Percentiles rank a stretch among this genome's conserved stretches.
Conservation (phyloP, 2,113 vertebrate genomes). For the Bufo gargarizans region DNA sequence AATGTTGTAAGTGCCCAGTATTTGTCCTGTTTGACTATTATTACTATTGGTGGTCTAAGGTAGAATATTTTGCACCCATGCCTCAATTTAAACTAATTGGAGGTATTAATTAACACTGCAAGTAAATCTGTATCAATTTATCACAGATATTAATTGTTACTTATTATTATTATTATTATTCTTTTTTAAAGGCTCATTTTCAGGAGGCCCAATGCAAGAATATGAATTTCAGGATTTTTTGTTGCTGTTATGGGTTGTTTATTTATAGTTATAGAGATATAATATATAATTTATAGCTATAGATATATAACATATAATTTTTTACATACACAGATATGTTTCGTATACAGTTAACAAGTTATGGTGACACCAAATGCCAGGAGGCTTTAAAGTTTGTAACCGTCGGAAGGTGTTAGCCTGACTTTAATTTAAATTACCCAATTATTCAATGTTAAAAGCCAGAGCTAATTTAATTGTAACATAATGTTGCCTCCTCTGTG, state of each 20-base stretch:
- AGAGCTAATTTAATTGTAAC: constrained; percentile 28
- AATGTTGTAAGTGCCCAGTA: not conserved
- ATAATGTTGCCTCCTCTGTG: constrained; percentile 10
- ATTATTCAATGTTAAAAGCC: constrained; percentile 24
- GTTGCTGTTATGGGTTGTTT: no score
- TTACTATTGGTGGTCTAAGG: not conserved
- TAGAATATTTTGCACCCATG: not conserved
- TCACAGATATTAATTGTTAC: no score
- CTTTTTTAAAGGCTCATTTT: no score
- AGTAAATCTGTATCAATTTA: no score
- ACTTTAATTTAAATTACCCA: constrained; percentile 29
- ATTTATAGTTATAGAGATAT: no score
- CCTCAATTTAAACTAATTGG: not conserved
- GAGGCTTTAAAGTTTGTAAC: constrained; percentile 9
- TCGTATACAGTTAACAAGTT: not conserved
- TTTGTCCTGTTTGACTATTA: not conserved
- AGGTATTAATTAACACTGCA: no score
- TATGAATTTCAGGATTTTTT: no score
- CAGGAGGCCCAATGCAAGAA: no score
- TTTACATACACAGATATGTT: not conserved
- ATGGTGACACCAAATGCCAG: not conserved
- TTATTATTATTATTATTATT: no score
- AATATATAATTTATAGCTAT: no score
- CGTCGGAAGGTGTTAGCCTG: constrained; percentile 5
- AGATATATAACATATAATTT: not conserved